Percentiles rank a stretch among this genome's conserved stretches.
Evolutionary conservation across 1,140 invertebrate species (phyloP).

Genomic region (Streblospio benedicti): DNA sequence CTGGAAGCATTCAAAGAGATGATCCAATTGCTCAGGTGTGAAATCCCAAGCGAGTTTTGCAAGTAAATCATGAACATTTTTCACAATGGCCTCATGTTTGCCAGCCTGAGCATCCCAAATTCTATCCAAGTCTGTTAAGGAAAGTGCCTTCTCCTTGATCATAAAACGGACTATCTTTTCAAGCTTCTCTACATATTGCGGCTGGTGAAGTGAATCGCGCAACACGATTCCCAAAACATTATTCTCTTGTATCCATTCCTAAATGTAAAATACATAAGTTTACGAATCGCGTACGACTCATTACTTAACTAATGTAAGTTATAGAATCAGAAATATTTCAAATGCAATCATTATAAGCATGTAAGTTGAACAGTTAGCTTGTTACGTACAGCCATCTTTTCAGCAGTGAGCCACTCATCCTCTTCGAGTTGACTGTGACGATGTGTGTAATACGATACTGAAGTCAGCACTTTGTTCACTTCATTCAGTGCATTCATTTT

Average conservation of each 20-base stretch:
- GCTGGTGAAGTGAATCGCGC: conserved; percentile 90
- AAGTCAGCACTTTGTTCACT: conserved; percentile 93
- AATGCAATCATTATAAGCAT: no score
- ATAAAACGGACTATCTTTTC: conserved; percentile 95
- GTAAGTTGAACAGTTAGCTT: neutral
- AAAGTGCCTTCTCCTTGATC: conserved; percentile 87
- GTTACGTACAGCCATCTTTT: conserved; percentile 84
- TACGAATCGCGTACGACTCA: neutral
- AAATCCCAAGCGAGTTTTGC: conserved; percentile 98
- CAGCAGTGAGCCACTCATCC: conserved; percentile 87
- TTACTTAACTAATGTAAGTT: neutral
- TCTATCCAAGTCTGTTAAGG: conserved; percentile 81
- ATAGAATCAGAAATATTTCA: neutral
- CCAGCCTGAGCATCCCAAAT: conserved; percentile 83
- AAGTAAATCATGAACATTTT: conserved; percentile 88
- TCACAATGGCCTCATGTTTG: conserved; percentile 48
- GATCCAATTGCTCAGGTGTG: conserved; percentile 90
- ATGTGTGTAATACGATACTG: conserved; percentile 68
- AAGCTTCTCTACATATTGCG: conserved; percentile 88
- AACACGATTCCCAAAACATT: conserved; percentile 90
- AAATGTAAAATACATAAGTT: conserved; percentile 20
- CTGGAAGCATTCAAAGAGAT: conserved; percentile 95
- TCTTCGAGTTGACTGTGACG: conserved; percentile 57
- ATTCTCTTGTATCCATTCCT: conserved; percentile 96
- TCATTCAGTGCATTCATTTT: conserved; percentile 99